Conservation (phyloP, 2,888 invertebrate species). For the Rotaria sp. region DNA sequence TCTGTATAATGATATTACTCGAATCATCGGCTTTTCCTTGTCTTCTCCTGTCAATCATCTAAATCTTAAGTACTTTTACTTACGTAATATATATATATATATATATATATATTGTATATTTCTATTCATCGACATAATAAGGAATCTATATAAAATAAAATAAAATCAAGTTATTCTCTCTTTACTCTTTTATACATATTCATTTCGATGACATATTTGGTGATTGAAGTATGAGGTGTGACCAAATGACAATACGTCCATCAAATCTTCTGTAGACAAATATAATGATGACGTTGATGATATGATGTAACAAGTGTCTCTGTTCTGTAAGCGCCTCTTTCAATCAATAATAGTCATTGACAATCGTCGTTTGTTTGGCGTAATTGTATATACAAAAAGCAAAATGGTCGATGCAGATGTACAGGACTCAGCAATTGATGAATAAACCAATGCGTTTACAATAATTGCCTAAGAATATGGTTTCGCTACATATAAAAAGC, state of each 20-base stretch:
- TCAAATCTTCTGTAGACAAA: background rate
- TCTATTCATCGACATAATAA: no score
- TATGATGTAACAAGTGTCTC: conserved; percentile 17
- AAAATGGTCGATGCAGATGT: background rate
- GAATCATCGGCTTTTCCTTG: no score
- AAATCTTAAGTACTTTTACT: no score
- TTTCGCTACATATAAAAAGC: background rate
- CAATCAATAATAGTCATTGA: background rate
- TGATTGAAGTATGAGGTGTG: background rate
- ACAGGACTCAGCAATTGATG: background rate
- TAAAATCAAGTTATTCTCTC: no score
- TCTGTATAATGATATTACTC: no score
- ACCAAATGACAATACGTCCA: background rate
- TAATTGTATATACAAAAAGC: background rate
- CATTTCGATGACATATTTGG: background rate
- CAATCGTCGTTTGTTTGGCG: background rate
- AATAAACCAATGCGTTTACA: background rate
- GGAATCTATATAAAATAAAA: no score
- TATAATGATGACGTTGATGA: background rate
- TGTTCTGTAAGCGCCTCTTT: background rate
- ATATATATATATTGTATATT: no score
- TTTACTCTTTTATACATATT: no score
- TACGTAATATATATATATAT: no score
- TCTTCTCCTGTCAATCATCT: no score
- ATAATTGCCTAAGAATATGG: background rate